Evolutionary conservation across 2,113 vertebrate species (phyloP).

Genomic region (Atrichornis clamosus): DNA sequence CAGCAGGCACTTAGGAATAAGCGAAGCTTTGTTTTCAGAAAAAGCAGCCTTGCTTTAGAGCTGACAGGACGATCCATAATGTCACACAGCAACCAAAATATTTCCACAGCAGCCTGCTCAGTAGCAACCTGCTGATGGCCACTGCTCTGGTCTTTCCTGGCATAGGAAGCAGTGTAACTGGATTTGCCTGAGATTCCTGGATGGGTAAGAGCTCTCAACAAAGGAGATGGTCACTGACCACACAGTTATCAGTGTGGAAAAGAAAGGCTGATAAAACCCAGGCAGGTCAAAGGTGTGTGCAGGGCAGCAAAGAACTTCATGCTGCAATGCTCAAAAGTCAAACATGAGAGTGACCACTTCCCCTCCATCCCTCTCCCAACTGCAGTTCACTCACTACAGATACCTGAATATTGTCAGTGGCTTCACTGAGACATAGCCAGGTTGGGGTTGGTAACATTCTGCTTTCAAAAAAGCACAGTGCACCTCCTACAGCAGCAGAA

Average conservation of each 20-base stretch:
- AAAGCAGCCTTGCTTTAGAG: constrained; percentile 37
- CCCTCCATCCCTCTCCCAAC: not conserved
- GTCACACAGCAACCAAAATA: not conserved
- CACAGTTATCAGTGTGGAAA: fast-evolving
- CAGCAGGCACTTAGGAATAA: constrained; percentile 51
- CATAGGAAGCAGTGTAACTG: not conserved
- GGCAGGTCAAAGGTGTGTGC: not conserved
- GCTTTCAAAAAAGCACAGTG: not conserved
- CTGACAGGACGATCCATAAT: constrained; percentile 37
- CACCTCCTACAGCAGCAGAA: not conserved
- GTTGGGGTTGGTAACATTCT: not conserved
- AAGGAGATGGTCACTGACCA: not conserved
- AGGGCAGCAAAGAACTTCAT: not conserved
- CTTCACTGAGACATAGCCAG: not conserved
- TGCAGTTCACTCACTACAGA: not conserved
- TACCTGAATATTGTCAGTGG: not conserved
- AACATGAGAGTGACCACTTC: not conserved
- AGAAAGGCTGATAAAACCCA: not conserved
- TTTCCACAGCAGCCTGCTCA: not conserved
- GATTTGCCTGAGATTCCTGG: not conserved
- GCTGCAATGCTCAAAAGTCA: not conserved
- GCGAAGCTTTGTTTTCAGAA: constrained; percentile 41
- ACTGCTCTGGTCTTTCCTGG: not conserved
- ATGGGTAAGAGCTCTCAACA: not conserved
- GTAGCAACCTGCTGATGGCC: not conserved